Conservation (phyloP, 1,140 invertebrate genomes). For the Protaetia brevitarsis region DNA sequence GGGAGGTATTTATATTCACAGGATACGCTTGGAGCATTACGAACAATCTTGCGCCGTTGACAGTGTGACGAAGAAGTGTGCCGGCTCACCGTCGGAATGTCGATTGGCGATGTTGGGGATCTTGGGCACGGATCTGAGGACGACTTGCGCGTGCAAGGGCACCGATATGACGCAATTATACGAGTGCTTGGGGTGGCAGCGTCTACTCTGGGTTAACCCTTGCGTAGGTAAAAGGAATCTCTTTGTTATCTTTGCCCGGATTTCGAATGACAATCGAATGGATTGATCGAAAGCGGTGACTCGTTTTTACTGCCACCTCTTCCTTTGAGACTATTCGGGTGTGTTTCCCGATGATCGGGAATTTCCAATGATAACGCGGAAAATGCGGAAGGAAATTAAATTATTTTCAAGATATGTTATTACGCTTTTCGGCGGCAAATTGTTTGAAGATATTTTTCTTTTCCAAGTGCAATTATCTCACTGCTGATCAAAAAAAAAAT, state of each 20-base stretch:
- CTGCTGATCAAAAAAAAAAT: too few relatives aligned
- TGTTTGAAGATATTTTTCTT: too few relatives aligned
- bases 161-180: conserved; percentile 77
- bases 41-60: conserved; percentile 88
- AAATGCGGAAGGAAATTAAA: too few relatives aligned
- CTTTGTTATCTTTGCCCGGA: background rate
- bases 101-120: conserved; percentile 79
- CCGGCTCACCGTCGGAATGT: conserved; percentile 76
- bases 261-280: too few relatives aligned
- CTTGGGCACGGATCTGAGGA: conserved; percentile 78
- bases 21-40: conserved; percentile 76
- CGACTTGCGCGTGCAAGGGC: conserved; percentile 80
- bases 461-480: too few relatives aligned
- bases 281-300: too few relatives aligned
- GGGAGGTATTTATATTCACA: conserved; percentile 47
- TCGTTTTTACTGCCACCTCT: too few relatives aligned
- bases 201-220: conserved; percentile 87
- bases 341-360: too few relatives aligned
- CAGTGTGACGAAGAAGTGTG: conserved; percentile 82
- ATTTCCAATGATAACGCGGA: too few relatives aligned
- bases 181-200: conserved; percentile 84
- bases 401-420: too few relatives aligned
- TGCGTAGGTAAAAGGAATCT: conserved; percentile 82
- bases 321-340: too few relatives aligned
- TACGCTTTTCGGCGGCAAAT: too few relatives aligned